Conservation (phyloP, 2,113 vertebrate species). For the Phocoena sinus region DNA sequence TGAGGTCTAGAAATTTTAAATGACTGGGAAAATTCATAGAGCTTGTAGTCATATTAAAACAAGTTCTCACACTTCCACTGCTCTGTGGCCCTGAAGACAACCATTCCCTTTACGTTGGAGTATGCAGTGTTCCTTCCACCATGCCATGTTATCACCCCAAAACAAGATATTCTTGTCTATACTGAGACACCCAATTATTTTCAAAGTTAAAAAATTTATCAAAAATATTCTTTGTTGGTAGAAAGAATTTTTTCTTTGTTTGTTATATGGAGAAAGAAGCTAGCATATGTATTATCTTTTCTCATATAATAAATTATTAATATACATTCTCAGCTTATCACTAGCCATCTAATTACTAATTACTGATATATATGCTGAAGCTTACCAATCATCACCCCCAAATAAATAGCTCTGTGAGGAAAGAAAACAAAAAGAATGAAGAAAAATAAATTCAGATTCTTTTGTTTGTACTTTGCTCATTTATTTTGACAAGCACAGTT, state of each 20-base stretch:
- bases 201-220: not conserved
- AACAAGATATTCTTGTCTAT: not conserved
- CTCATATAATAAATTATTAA: not conserved
- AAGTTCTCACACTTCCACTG: not conserved
- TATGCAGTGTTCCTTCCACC: not conserved
- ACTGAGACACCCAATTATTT: not conserved
- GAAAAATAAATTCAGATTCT: not conserved
- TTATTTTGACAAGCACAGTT: constrained; percentile 60
- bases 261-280: not conserved
- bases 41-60: not conserved
- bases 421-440: not conserved
- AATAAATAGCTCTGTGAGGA: not conserved
- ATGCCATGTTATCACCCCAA: not conserved
- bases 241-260: not conserved
- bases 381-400: not conserved
- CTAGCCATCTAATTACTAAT: not conserved
- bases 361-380: not conserved
- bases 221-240: not conserved
- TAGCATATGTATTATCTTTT: not conserved
- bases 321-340: not conserved
- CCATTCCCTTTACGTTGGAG: not conserved
- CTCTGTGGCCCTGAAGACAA: not conserved
- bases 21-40: not conserved
- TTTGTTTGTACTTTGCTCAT: constrained; percentile 31
- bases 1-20: not conserved